These are phyloP conservation scores for Cladopsammia gracilis DNA, from an alignment of 64 coral and sea anemone genomes.

Conservation along the genomic window DNA sequence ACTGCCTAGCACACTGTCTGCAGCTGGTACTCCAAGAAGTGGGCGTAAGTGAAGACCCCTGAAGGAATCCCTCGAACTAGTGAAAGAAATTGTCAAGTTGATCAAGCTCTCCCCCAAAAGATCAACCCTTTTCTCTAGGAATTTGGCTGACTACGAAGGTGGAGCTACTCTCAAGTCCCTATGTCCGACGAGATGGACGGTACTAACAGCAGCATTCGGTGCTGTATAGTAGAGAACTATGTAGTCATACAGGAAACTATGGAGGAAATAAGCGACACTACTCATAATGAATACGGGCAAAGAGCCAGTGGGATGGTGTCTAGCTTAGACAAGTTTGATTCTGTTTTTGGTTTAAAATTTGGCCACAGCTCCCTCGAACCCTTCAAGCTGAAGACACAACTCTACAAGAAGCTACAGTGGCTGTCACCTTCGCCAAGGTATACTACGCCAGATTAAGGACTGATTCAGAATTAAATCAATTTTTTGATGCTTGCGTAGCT, in stretches of 20 bases:
- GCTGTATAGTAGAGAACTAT: conserved; percentile 60
- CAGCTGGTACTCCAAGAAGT: conserved; percentile 34
- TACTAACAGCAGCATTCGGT: conserved; percentile 57
- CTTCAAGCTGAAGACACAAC: background rate
- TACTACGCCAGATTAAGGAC: too few species aligned
- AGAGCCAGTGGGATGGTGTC: too few species aligned
- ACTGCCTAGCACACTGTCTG: conserved; percentile 56
- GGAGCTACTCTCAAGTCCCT: conserved; percentile 62
- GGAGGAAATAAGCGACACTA: too few species aligned
- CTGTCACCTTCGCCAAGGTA: too few species aligned
- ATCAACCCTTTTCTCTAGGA: conserved; percentile 53
- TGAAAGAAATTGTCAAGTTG: conserved; percentile 40
- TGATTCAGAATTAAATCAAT: too few species aligned
- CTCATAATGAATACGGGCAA: too few species aligned
- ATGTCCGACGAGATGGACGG: conserved; percentile 60
- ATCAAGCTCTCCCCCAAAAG: conserved; percentile 58
- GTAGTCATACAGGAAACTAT: too few species aligned
- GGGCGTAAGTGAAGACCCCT: conserved; percentile 1
- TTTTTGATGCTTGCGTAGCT: too few species aligned
- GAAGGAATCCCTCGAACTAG: conserved; percentile 38
- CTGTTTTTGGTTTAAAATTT: too few species aligned
- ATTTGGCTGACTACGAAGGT: conserved; percentile 39
- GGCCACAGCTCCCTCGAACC: background rate
- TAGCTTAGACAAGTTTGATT: too few species aligned
- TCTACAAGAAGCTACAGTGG: too few species aligned